Conservation (phyloP, 2,797 vertebrate species). For the Salarias fasciatus region DNA sequence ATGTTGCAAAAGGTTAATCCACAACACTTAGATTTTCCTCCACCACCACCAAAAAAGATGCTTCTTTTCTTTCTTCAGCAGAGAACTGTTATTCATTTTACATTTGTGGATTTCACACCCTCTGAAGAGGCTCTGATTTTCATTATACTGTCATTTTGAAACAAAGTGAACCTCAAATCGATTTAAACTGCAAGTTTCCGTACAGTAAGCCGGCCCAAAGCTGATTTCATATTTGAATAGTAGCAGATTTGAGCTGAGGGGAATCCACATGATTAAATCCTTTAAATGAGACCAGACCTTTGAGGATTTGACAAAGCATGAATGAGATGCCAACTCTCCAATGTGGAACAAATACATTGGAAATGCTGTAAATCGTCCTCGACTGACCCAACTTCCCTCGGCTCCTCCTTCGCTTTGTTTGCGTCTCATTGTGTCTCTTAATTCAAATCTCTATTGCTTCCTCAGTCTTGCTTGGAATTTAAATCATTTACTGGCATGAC, state of each 20-base stretch:
- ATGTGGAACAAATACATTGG: slow-evolving; percentile 37
- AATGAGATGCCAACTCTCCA: slow-evolving; percentile 13
- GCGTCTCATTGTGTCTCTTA: slow-evolving; percentile 4
- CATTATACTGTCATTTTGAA: slow-evolving; percentile 16
- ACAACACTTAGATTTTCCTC: no score
- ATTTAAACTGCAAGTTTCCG: background rate
- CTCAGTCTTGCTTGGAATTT: slow-evolving; percentile 23
- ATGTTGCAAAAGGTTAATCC: no score
- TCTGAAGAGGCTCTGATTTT: background rate
- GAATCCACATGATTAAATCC: slow-evolving; percentile 29
- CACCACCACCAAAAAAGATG: no score
- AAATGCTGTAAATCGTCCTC: slow-evolving; percentile 36
- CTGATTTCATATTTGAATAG: slow-evolving; percentile 5
- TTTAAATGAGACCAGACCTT: slow-evolving; percentile 35
- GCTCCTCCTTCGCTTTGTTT: background rate
- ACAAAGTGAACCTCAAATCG: slow-evolving; percentile 10
- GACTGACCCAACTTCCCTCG: slow-evolving; percentile 25
- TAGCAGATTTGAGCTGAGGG: slow-evolving; percentile 12
- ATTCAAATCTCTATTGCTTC: slow-evolving; percentile 26
- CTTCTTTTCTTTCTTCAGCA: no score
- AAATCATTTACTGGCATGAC: slow-evolving; percentile 28
- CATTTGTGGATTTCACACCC: no score
- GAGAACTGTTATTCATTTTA: no score
- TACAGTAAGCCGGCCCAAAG: background rate
- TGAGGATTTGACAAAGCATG: slow-evolving; percentile 32